Base-by-base conservation (phyloP, 2,113 vertebrate genomes). In the Noctilio leporinus region DNA sequence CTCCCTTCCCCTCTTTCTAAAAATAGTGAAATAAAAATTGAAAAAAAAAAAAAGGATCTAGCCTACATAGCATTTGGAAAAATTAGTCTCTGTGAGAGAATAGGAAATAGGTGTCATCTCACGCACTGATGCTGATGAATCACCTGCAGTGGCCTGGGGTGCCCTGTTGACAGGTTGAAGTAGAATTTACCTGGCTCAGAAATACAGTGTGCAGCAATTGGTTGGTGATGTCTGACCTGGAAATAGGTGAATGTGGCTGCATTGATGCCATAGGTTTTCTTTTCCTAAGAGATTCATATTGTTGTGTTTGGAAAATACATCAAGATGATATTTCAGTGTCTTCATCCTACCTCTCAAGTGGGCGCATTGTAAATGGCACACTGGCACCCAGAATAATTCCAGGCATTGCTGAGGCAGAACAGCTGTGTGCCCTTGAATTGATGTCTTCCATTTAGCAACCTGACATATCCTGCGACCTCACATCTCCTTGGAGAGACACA, bases 281-380 rank as follows among this genome's bases (percentile, higher is more conserved):
- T 93, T 49, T 86, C 24, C 84, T 38, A 57, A 40, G 30, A 38
- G 11, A 55, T 35, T 67, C 49, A 69, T 93, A 51, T 49, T 83
- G 93, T 92, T 83, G n/a, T 80, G 45, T 95, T 95, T 77, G 45
- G 30, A 45, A 96, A 89, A 62, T 82, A 40, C 1, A 82, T 72
- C 51, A 91, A 75, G 14, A 80, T 33, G 5, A 1, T 55, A n/a
- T 87, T 95, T 59, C 64, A 47, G 14, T 51, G 28, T 70, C 51
- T 93, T 19, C 6, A 7, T 80, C 75, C 20, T 91, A 4, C 17
- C 6, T 76, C n/a, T 91, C 64, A 33, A 24, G 11, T 76, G 9
- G 28, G 40, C 4, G 4, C 7, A 33, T 40, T 94, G 59, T 86
- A 85, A 77, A 93, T 93, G 75, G 14, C 11, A 35, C 20, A 35